Percentiles rank a stretch among this genome's conserved stretches.
Conservation (phyloP, 2,113 vertebrate genomes). For the Nymphicus hollandicus region DNA sequence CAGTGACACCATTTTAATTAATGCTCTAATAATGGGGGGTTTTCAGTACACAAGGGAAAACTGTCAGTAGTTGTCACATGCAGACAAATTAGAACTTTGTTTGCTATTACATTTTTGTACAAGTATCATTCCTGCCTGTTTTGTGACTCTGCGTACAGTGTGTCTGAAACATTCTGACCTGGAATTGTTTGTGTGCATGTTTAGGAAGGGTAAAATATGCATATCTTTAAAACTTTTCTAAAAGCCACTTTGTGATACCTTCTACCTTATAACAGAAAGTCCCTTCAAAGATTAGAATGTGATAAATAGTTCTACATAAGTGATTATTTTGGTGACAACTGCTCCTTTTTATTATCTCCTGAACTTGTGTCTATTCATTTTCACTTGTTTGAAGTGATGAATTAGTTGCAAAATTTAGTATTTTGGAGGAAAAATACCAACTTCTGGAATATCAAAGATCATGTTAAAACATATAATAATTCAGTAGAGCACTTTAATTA, state of each 20-base stretch:
- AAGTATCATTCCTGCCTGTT: neutral
- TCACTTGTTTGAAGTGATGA: neutral
- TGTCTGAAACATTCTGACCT: neutral
- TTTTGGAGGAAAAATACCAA: neutral
- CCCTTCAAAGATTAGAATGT: neutral
- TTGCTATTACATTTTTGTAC: neutral
- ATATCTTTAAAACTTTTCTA: neutral
- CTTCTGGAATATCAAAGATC: neutral
- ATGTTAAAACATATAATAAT: neutral
- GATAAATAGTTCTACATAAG: neutral
- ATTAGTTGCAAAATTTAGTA: neutral
- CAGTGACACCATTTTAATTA: neutral
- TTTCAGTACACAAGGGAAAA: neutral
- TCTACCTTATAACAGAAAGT: neutral
- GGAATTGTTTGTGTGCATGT: neutral
- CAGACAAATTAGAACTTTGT: neutral
- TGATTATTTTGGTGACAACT: neutral
- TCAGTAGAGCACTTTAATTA: neutral
- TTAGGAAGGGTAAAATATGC: neutral
- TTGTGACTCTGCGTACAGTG: neutral
- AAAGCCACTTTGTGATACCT: fast-evolving
- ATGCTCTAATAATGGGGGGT: neutral
- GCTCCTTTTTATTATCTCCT: neutral
- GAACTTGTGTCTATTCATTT: neutral
- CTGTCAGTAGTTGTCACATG: neutral